phyloP scores from a whole-genome alignment of 2,888 invertebrate genomes.

The Calameuta filiformis region DNA sequence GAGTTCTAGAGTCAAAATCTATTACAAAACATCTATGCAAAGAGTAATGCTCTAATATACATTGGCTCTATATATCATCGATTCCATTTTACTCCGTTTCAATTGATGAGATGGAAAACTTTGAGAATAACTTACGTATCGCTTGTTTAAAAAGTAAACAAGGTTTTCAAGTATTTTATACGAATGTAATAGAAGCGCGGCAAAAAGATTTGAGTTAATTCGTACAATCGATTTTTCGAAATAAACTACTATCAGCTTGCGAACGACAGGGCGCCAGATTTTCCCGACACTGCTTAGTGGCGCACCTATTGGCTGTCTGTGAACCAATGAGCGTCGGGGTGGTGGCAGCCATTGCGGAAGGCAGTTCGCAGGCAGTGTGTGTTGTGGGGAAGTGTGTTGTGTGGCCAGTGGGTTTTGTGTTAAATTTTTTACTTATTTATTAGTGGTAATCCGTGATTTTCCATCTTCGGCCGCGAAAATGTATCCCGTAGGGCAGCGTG shows the following conservation, averaged over 20 bases:
- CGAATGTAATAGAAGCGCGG: neutral
- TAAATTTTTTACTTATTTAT: conserved; percentile 60
- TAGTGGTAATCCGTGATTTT: conserved; percentile 60
- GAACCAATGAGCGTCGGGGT: conserved; percentile 40
- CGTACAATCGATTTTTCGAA: neutral
- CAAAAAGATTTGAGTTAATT: neutral
- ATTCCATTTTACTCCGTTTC: neutral
- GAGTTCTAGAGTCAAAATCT: neutral
- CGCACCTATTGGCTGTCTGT: conserved; percentile 33
- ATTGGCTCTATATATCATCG: neutral
- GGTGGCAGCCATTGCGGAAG: conserved; percentile 39
- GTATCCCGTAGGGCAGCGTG: conserved; percentile 78
- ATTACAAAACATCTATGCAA: neutral
- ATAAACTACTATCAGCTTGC: neutral
- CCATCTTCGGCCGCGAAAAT: conserved; percentile 65
- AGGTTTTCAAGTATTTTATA: neutral
- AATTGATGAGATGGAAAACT: neutral
- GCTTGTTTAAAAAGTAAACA: neutral
- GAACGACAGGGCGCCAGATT: neutral
- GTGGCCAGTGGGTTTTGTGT: conserved; percentile 61
- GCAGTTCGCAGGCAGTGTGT: conserved; percentile 51
- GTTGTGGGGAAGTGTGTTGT: conserved; percentile 62
- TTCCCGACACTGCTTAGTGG: neutral
- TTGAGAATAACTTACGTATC: neutral
- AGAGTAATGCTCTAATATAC: neutral